Evolutionary conservation across 2,888 invertebrate genomes (phyloP).

Genomic region (Coleophora flavipennella): DNA sequence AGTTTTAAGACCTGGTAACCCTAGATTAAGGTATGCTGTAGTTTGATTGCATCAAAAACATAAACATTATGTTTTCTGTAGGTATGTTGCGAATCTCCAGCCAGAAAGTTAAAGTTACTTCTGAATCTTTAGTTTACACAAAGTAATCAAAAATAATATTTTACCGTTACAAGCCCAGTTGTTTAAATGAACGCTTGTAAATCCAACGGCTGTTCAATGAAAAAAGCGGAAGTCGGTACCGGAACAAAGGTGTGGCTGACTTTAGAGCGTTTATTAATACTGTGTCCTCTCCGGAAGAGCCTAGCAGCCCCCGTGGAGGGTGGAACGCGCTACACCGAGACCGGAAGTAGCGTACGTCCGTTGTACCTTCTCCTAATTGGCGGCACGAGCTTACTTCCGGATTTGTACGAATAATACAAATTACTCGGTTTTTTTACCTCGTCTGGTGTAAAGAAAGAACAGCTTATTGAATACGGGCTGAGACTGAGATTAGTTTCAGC

Average conservation of each 20-base stretch:
- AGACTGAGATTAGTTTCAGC: constrained; percentile 9
- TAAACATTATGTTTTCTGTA: too few species aligned
- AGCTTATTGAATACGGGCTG: too few species aligned
- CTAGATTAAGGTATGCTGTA: too few species aligned
- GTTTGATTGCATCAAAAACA: too few species aligned
- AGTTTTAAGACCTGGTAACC: too few species aligned
- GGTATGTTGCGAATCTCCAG: too few species aligned
- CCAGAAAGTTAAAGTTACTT: too few species aligned
- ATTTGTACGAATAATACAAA: too few species aligned
- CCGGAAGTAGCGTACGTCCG: constrained; percentile 67
- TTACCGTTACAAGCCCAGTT: too few species aligned
- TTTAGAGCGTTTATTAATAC: constrained; percentile 57
- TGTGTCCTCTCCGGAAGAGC: constrained; percentile 62
- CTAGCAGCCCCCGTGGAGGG: constrained; percentile 53
- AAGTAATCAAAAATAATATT: too few species aligned
- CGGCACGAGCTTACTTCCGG: constrained; percentile 65
- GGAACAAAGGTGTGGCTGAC: constrained; percentile 53
- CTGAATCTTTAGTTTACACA: too few species aligned
- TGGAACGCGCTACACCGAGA: constrained; percentile 52
- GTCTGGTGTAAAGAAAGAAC: constrained; percentile 6
- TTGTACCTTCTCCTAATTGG: constrained; percentile 57
- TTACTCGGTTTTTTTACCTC: constrained; percentile 22
- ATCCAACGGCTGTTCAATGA: constrained; percentile 5
- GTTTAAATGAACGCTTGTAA: too few species aligned
- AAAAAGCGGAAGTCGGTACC: constrained; percentile 41